Conservation (phyloP, 2,113 vertebrate genomes). For the Sigmodon hispidus region DNA sequence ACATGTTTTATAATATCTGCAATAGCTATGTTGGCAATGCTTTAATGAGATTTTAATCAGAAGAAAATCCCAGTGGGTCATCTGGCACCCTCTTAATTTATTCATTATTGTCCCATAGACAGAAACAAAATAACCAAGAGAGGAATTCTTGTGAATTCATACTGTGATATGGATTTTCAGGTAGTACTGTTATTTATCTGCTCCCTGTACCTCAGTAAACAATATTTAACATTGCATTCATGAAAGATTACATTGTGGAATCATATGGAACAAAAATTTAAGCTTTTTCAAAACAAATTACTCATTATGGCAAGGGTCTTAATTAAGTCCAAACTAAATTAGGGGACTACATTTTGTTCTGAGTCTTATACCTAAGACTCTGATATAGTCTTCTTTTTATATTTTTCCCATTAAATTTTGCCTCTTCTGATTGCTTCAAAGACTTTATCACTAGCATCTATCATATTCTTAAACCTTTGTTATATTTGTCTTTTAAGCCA, state of each 20-base stretch:
- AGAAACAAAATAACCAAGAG: not conserved
- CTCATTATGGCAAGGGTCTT: conserved; percentile 23
- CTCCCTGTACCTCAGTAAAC: not conserved
- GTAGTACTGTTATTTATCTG: conserved; percentile 3
- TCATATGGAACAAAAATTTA: not conserved
- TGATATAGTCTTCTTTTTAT: not conserved
- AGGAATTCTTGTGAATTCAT: not conserved
- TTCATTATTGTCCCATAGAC: conserved; percentile 46
- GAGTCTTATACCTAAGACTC: not conserved
- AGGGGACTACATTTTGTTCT: not conserved
- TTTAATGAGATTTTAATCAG: conserved; percentile 46
- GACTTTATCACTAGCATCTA: not conserved
- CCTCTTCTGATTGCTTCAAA: conserved; percentile 15
- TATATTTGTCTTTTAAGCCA: not conserved
- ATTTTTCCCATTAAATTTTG: not conserved
- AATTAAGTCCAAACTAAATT: not conserved
- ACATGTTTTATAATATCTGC: not conserved
- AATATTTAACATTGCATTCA: not conserved
- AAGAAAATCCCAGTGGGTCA: conserved; percentile 41
- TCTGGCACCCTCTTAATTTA: conserved; percentile 11
- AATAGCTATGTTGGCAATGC: conserved; percentile 27
- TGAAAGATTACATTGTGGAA: not conserved
- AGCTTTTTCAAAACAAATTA: conserved; percentile 26
- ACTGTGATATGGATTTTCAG: not conserved
- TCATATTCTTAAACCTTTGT: not conserved